phyloP scores from a whole-genome alignment of 2,113 vertebrate species.

The Chauna torquata region DNA sequence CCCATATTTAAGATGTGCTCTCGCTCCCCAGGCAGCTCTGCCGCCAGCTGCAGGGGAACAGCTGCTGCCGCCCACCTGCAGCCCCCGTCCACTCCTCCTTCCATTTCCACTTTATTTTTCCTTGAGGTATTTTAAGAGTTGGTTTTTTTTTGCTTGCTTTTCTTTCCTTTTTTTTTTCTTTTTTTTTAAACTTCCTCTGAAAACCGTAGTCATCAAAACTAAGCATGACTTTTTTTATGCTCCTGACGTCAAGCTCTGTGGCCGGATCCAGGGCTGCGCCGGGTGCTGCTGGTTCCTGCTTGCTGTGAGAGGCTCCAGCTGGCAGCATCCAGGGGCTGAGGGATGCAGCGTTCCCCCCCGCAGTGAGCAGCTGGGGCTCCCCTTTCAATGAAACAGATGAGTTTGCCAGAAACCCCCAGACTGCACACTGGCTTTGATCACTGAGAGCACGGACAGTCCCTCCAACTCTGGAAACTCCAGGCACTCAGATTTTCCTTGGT shows the following conservation, averaged over 20 bases:
- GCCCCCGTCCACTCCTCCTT: neutral
- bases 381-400: neutral
- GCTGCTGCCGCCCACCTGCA: accelerated
- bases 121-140: neutral
- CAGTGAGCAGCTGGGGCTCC: neutral
- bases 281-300: neutral
- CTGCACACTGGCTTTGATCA: accelerated
- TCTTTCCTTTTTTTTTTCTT: neutral
- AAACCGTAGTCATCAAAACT: neutral
- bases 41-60: accelerated
- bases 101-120: neutral
- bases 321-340: accelerated
- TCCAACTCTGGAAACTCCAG: constrained; percentile 19
- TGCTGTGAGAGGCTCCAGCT: accelerated
- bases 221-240: accelerated
- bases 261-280: accelerated
- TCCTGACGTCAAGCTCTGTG: neutral
- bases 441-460: neutral
- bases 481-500: constrained; percentile 9
- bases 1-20: accelerated
- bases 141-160: neutral
- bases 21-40: neutral
- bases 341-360: accelerated
- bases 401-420: neutral
- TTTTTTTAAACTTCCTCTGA: neutral